Percentiles rank a stretch among this genome's conserved stretches.
phyloP scores from a whole-genome alignment of 2,797 vertebrate species.

The Sphenodon punctatus region DNA sequence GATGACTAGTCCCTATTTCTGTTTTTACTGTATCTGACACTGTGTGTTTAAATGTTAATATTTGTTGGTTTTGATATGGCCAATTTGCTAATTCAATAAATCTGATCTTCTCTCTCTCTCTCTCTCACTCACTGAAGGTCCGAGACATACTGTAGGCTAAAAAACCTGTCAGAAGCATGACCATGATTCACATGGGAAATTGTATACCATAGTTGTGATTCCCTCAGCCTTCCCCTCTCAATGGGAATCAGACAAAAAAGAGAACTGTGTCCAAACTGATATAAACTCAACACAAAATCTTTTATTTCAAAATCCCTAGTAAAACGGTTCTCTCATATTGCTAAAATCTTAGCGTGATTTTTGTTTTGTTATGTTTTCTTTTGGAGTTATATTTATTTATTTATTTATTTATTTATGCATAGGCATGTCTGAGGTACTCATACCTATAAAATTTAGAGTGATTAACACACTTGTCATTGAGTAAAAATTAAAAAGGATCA shows the following conservation, averaged over 20 bases:
- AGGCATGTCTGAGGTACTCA: background rate
- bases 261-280: accelerated
- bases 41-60: background rate
- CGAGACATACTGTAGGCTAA: background rate
- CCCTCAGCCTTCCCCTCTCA: background rate
- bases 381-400: background rate
- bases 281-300: accelerated
- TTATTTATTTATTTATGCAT: background rate
- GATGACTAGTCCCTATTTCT: no score
- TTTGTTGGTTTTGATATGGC: background rate
- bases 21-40: no score
- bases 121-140: no score
- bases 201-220: background rate
- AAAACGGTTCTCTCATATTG: no score
- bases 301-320: background rate
- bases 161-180: background rate
- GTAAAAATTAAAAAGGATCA: background rate
- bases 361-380: background rate
- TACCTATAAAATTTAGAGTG: background rate
- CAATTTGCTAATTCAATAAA: no score
- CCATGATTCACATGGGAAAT: background rate
- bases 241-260: no score
- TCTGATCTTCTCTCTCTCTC: no score
- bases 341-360: no score
- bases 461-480: background rate